phyloP scores from a whole-genome alignment of 2,888 invertebrate genomes.

The Noctua pronuba region DNA sequence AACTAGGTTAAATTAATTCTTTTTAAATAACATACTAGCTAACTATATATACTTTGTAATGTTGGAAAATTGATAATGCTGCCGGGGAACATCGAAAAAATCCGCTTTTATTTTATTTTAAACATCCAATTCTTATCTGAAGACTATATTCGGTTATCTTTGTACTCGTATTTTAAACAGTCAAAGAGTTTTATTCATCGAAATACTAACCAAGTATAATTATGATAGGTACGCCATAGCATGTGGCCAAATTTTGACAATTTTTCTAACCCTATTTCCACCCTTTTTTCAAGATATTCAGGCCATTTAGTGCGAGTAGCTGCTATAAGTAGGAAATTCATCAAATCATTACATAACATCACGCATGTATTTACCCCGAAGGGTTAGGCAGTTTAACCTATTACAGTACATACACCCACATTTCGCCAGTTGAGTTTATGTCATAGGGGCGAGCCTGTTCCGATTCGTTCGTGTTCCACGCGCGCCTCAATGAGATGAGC shows the following conservation, averaged over 20 bases:
- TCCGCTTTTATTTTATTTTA: neutral
- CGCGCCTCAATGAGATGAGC: no score
- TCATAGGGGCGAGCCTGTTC: neutral
- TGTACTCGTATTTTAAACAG: neutral
- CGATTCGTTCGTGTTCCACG: no score
- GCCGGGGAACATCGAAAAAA: neutral
- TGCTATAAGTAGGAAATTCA: neutral
- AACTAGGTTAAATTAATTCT: neutral
- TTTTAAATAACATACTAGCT: neutral
- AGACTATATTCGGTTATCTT: constrained; percentile 20
- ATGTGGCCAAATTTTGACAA: no score
- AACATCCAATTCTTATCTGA: constrained; percentile 10
- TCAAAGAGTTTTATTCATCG: no score
- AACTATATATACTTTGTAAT: no score
- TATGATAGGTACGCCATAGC: neutral
- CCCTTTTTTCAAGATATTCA: neutral
- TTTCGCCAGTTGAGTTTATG: neutral
- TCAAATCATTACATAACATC: rapidly evolving
- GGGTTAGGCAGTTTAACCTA: neutral
- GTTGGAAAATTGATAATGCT: neutral
- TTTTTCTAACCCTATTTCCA: neutral
- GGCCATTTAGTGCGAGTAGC: neutral
- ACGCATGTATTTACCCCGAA: neutral
- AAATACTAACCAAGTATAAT: neutral
- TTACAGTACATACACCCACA: neutral